Conservation (phyloP, 2,888 invertebrate genomes). For the Melangyna quadrimaculata region DNA sequence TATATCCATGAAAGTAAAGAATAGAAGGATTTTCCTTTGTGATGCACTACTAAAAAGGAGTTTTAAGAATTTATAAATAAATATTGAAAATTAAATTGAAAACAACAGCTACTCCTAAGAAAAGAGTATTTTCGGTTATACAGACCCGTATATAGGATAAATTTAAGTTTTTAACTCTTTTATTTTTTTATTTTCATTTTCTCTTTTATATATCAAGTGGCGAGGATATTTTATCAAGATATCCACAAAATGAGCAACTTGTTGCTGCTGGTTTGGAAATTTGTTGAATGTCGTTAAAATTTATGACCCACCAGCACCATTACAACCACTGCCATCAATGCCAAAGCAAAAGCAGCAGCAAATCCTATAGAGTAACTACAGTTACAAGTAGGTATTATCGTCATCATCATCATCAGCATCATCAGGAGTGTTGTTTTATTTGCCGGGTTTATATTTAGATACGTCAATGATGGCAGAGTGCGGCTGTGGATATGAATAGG, state of each 20-base stretch:
- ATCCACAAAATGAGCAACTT: conserved; percentile 76
- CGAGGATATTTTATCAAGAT: conserved; percentile 69
- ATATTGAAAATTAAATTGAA: conserved; percentile 72
- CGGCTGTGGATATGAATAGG: conserved; percentile 3
- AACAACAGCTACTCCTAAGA: conserved; percentile 59
- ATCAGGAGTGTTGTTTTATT: not conserved
- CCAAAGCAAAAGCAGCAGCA: conserved; percentile 26
- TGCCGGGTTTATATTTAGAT: conserved; percentile 31
- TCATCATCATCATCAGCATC: conserved; percentile 64
- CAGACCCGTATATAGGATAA: not conserved
- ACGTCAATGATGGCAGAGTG: conserved; percentile 16
- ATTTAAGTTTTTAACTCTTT: conserved; percentile 13
- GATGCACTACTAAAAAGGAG: not conserved
- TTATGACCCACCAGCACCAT: conserved; percentile 77
- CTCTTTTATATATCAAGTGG: conserved; percentile 24
- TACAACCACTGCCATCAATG: conserved; percentile 17
- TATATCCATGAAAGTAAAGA: conserved; percentile 3
- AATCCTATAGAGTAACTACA: conserved; percentile 62
- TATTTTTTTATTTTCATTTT: not conserved
- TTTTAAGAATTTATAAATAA: conserved; percentile 68
- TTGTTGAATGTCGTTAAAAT: conserved; percentile 80
- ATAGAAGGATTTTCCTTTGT: conserved; percentile 51
- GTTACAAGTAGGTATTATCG: conserved; percentile 74
- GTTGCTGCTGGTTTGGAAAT: conserved; percentile 77
- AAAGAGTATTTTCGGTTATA: conserved; percentile 27